Evolutionary conservation across 2,113 vertebrate species (phyloP).

Genomic region (Aramus guarauna): DNA sequence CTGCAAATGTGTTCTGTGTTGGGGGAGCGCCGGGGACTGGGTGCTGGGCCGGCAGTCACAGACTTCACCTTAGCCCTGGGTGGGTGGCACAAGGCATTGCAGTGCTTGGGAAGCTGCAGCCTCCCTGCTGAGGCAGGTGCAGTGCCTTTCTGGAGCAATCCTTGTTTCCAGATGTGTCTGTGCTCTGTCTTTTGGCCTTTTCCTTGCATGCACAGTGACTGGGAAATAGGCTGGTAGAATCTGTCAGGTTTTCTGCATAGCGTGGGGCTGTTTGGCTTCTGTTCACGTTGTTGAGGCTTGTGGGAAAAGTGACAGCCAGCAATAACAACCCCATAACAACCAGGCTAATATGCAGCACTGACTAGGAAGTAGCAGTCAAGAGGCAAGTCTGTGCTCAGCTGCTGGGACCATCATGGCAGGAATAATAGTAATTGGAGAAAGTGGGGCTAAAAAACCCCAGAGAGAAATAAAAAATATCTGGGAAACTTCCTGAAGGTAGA

Average conservation of each 20-base stretch:
- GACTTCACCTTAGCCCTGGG: neutral
- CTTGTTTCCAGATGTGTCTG: neutral
- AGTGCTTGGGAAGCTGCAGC: neutral
- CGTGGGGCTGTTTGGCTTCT: neutral
- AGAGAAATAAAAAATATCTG: neutral
- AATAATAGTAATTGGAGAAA: neutral
- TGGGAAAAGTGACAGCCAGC: neutral
- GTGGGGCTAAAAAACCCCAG: neutral
- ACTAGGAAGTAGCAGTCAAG: neutral
- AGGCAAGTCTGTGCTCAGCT: neutral
- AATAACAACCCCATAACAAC: neutral
- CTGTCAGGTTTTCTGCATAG: neutral
- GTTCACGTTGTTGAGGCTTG: neutral
- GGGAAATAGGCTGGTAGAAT: neutral
- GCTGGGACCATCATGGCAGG: neutral
- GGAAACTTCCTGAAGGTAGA: neutral
- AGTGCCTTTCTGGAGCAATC: neutral
- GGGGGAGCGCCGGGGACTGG: rapidly evolving
- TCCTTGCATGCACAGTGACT: neutral
- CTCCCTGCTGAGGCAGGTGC: neutral
- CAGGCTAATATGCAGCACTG: neutral
- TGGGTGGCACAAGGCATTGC: neutral
- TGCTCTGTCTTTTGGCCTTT: neutral
- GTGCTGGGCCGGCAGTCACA: neutral
- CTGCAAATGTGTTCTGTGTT: neutral